These are phyloP conservation scores for Cryptosula pallasiana DNA, from an alignment of 2,888 invertebrate species.

Conservation along the genomic window DNA sequence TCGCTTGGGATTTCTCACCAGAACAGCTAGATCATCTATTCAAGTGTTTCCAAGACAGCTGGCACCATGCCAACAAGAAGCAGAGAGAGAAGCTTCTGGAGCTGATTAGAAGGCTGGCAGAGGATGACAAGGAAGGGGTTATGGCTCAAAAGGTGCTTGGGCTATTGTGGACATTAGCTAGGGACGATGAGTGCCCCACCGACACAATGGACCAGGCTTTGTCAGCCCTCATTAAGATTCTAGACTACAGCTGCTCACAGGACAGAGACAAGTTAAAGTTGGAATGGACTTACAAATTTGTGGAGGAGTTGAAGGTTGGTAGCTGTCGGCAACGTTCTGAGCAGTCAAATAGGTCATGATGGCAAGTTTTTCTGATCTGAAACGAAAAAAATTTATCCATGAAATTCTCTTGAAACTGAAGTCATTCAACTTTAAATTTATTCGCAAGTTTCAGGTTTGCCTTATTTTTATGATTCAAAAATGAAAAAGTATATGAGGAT, in stretches of 20 bases:
- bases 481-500: too few species aligned
- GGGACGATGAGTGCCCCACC: constrained; percentile 89
- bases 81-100: constrained; percentile 92
- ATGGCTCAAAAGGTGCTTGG: constrained; percentile 95
- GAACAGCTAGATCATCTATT: constrained; percentile 95
- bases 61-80: constrained; percentile 91
- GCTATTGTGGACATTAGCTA: constrained; percentile 92
- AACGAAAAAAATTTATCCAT: too few species aligned
- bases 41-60: constrained; percentile 87
- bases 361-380: too few species aligned
- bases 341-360: too few species aligned
- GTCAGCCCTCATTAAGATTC: constrained; percentile 88
- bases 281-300: constrained; percentile 89
- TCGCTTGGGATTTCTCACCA: constrained; percentile 97
- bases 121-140: constrained; percentile 96
- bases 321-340: too few species aligned
- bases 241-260: constrained; percentile 93
- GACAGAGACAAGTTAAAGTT: constrained; percentile 93
- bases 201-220: constrained; percentile 96
- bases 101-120: constrained; percentile 86
- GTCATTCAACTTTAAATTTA: too few species aligned
- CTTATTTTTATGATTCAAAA: too few species aligned
- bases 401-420: too few species aligned
- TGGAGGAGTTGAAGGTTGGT: constrained; percentile 74
- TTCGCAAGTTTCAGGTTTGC: too few species aligned